Base-by-base conservation (phyloP, 1,140 invertebrate genomes). In the Schlechtendalia chinensis region DNA sequence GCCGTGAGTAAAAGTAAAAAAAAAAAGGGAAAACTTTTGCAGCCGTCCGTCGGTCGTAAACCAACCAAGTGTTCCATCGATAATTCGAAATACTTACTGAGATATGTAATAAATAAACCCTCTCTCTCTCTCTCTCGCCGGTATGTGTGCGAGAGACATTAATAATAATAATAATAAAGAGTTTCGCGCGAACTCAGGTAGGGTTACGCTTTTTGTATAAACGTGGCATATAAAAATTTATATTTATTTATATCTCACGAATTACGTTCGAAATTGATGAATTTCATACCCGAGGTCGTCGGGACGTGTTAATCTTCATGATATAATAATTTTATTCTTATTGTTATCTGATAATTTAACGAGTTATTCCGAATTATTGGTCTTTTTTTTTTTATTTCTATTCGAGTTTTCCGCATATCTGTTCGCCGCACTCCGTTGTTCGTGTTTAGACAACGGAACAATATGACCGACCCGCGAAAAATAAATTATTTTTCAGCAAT, bases 1-100 rank as follows among this genome's bases (percentile, higher is more conserved):
- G 75, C 3, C 75, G 75, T 79, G 22, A 79, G 75, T 79, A 63
- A 50, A 6, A 50, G 11, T 61, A 61, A 32, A 19, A 29, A 29
- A 61, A 32, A 8, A 19, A 32, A n/a, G 27, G 27, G 27, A 24
- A 29, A 61, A 61, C 24, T 61, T 29, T 29, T 27, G 6, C 27
- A 5, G 5, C 58, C 24, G 12, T 14, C 1, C 27, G 8, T 3
- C 27, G n/a, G n/a, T n/a, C n/a, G n/a, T n/a, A n/a, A n/a, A n/a
- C n/a, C n/a, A n/a, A n/a, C n/a, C n/a, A n/a, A n/a, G n/a, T n/a
- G n/a, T n/a, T n/a, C 1, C 27, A 1, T 3, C 27, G n/a, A 45
- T n/a, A 22, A 45, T 67, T 45, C 17, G 45, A 39, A 65, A 61
- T 27, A 5, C 59, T 50, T 50, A 5, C 1, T 1, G 14, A 12